Evolutionary conservation across 1,140 invertebrate genomes (phyloP).

Genomic region (Anoplolepis gracilipes): DNA sequence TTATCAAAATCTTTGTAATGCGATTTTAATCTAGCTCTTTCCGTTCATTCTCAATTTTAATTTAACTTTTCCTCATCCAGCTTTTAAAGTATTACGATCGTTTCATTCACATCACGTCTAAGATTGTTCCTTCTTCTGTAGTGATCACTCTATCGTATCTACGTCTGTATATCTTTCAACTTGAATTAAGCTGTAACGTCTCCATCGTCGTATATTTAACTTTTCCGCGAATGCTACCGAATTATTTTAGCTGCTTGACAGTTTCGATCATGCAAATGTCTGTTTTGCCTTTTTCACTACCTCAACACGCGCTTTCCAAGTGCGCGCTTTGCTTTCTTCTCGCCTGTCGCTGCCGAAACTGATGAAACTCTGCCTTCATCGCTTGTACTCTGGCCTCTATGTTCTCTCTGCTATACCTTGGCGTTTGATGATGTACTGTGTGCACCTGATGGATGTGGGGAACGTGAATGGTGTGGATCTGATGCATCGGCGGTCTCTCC

Average conservation of each 20-base stretch:
- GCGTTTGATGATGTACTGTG: constrained; percentile 83
- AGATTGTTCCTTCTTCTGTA: neutral
- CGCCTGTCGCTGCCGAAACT: constrained; percentile 95
- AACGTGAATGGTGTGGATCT: constrained; percentile 79
- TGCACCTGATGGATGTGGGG: constrained; percentile 82
- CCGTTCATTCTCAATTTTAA: too few relatives aligned
- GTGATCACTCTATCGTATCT: neutral
- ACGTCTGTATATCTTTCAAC: neutral
- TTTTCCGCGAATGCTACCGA: constrained; percentile 65
- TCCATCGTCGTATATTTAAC: neutral
- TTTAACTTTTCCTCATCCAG: neutral
- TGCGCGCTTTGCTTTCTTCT: constrained; percentile 89
- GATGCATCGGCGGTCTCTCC: constrained; percentile 84
- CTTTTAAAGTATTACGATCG: neutral
- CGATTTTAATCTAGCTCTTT: constrained; percentile 4
- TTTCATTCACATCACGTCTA: neutral
- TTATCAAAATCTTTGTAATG: constrained; percentile 33
- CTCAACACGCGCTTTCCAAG: constrained; percentile 92
- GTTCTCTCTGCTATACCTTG: constrained; percentile 88
- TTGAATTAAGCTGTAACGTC: neutral
- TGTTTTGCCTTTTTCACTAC: neutral
- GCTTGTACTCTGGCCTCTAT: constrained; percentile 96
- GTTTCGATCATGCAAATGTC: neutral
- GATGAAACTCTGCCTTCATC: constrained; percentile 98
- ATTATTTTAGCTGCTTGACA: neutral